phyloP scores from a whole-genome alignment of 2,113 vertebrate genomes.

The Phycodurus eques region DNA sequence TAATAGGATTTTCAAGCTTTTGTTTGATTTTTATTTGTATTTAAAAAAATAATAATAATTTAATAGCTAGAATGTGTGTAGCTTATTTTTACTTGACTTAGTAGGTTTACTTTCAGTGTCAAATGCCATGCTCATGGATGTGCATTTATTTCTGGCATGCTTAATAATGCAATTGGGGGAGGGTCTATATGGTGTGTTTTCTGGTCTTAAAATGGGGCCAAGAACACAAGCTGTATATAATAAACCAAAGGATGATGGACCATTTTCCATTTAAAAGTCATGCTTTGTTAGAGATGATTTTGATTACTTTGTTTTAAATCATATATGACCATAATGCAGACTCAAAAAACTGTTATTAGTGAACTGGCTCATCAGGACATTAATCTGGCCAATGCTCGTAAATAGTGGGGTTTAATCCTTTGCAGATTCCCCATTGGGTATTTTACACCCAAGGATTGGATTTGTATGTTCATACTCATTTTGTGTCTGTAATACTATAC shows the following conservation, averaged over 20 bases:
- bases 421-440: conserved; percentile 23
- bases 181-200: not conserved
- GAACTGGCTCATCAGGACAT: conserved; percentile 38
- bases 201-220: not conserved
- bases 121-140: not conserved
- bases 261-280: not conserved
- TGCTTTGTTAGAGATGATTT: not conserved
- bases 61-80: conserved; percentile 22
- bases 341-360: conserved; percentile 44
- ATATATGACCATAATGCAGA: conserved; percentile 10
- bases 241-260: not conserved
- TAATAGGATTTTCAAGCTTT: conserved; percentile 65
- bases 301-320: not conserved
- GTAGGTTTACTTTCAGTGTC: not conserved
- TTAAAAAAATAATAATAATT: not conserved
- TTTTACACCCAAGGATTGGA: conserved; percentile 2
- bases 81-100: conserved; percentile 14
- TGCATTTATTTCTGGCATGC: not conserved
- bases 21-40: conserved; percentile 33
- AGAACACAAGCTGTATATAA: not conserved
- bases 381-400: conserved; percentile 55
- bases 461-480: conserved; percentile 5
- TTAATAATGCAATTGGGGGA: not conserved
- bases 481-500: not conserved
- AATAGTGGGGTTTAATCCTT: conserved; percentile 39